Evolutionary conservation across 1,140 invertebrate species (phyloP).

Genomic region (Tetragonula clypearis): DNA sequence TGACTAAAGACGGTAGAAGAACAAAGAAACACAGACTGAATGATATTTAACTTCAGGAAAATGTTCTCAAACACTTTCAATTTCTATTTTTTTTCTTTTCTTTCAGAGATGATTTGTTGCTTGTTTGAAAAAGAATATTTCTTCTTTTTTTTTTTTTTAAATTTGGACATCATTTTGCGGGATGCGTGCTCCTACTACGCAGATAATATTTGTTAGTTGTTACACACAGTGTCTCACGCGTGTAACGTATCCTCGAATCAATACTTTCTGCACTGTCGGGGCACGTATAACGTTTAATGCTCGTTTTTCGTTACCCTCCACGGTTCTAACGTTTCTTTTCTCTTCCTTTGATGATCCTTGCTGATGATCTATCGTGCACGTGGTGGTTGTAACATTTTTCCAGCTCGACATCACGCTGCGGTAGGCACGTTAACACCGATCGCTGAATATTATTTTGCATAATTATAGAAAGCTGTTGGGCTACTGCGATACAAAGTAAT

Average conservation of each 20-base stretch:
- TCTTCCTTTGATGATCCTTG: constrained; percentile 29
- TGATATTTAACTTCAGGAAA: background rate
- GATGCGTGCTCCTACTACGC: background rate
- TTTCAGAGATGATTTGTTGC: background rate
- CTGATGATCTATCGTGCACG: background rate
- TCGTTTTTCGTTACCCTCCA: constrained; percentile 54
- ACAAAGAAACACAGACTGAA: background rate
- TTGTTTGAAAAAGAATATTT: background rate
- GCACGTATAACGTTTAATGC: constrained; percentile 55
- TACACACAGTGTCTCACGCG: constrained; percentile 42
- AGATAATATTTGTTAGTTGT: constrained; percentile 53
- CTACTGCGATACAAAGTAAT: background rate
- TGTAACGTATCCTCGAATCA: constrained; percentile 59
- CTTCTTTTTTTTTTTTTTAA: background rate
- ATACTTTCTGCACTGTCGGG: constrained; percentile 57
- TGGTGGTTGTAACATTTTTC: background rate
- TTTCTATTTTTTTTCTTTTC: background rate
- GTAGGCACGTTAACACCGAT: background rate
- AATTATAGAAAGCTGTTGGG: background rate
- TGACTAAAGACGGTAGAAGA: background rate
- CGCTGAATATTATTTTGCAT: background rate
- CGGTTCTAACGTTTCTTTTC: constrained; percentile 21
- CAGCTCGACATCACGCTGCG: too few species aligned
- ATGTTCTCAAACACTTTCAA: background rate
- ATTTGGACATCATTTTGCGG: background rate